A percentile compares a stretch with the other conserved stretches of the same genome.
Conservation (phyloP, 2,888 invertebrate species). For the Gasteruption jaculator region DNA sequence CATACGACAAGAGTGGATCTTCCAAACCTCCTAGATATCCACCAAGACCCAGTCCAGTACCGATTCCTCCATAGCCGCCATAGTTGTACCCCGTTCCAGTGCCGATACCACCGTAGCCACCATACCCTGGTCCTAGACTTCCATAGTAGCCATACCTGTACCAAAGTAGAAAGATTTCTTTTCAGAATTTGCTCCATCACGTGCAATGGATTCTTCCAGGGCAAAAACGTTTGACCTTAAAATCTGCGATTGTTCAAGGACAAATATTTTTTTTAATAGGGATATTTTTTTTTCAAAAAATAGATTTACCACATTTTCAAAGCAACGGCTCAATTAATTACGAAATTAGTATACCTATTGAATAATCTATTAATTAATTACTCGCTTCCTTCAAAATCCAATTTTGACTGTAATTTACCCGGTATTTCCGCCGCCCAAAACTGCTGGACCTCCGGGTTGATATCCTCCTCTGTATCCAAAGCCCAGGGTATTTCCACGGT, state of each 20-base stretch:
- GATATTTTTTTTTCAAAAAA: constrained; percentile 2
- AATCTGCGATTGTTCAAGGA: neutral
- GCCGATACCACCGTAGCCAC: constrained; percentile 21
- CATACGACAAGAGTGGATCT: no score
- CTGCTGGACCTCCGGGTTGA: constrained; percentile 24
- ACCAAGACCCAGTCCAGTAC: no score
- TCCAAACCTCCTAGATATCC: no score
- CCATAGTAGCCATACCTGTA: constrained; percentile 34
- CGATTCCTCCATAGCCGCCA: constrained; percentile 6
- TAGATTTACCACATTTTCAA: neutral
- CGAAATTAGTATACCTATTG: neutral
- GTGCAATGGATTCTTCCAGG: no score
- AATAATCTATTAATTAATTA: neutral
- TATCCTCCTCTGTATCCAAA: constrained; percentile 30
- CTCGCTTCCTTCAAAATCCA: no score
- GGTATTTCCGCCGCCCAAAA: constrained; percentile 30
- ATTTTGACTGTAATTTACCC: constrained; percentile 29
- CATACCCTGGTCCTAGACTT: constrained; percentile 17
- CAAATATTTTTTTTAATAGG: constrained; percentile 1
- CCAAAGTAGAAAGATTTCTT: constrained; percentile 6
- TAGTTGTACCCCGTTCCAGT: no score
- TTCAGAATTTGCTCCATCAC: neutral
- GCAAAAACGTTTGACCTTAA: no score
- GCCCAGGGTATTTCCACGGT: constrained; percentile 27
- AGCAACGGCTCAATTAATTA: neutral